Percentiles rank a stretch among this genome's conserved stretches.
Evolutionary conservation across 2,797 vertebrate genomes (phyloP).

Genomic region (Gouania willdenowi): DNA sequence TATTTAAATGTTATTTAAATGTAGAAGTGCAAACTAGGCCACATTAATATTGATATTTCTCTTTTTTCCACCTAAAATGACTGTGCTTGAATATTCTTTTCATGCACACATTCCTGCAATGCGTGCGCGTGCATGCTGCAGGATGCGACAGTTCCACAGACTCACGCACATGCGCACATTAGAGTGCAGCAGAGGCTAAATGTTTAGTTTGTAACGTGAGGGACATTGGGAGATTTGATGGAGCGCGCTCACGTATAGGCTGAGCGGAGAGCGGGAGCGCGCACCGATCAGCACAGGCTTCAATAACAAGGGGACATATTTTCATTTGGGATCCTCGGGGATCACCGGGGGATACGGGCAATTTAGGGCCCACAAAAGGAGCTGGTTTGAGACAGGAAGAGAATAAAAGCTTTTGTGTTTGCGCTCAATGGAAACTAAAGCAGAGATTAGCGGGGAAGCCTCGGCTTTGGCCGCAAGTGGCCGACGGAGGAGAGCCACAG

Average conservation of each 20-base stretch:
- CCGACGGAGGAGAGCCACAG: constrained; percentile 76
- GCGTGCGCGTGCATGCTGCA: too few species aligned
- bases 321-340: constrained; percentile 78
- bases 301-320: constrained; percentile 91
- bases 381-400: constrained; percentile 91
- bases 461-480: constrained; percentile 85
- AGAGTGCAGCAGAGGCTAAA: too few species aligned
- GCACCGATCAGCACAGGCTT: constrained; percentile 97
- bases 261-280: constrained; percentile 50
- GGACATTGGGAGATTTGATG: constrained; percentile 93
- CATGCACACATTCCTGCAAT: too few species aligned
- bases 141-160: too few species aligned
- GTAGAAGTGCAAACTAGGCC: too few species aligned
- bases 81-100: too few species aligned
- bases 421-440: constrained; percentile 99
- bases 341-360: constrained; percentile 92
- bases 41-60: too few species aligned
- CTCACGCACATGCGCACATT: neutral
- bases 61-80: too few species aligned
- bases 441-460: constrained; percentile 97
- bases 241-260: constrained; percentile 85
- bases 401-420: constrained; percentile 99
- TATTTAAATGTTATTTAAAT: too few species aligned
- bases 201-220: too few species aligned
- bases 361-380: constrained; percentile 94